Evolutionary conservation across 2,888 invertebrate species (phyloP).

Genomic region (Paralinhomoeus sp.): DNA sequence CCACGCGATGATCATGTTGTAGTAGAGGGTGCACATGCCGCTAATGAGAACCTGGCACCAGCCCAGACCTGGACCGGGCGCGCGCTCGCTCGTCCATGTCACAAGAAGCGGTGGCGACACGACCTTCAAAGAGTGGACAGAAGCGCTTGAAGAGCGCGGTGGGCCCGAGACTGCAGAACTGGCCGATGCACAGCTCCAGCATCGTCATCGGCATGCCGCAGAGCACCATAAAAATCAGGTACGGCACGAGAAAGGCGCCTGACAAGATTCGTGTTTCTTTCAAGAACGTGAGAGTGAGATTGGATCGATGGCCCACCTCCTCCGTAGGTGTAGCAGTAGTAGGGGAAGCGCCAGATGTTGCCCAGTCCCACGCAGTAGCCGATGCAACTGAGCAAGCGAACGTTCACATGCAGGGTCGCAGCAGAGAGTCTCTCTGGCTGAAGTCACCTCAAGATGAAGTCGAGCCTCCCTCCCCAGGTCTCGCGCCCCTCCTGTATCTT

Average conservation of each 20-base stretch:
- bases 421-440: no score
- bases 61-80: no score
- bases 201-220: constrained; percentile 25
- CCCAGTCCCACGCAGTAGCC: constrained; percentile 4
- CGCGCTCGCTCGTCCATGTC: no score
- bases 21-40: no score
- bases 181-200: constrained; percentile 25
- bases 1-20: no score
- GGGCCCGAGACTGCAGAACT: constrained; percentile 25
- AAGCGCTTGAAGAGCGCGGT: constrained; percentile 24
- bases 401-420: no score
- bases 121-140: constrained; percentile 26
- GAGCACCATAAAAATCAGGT: constrained; percentile 19
- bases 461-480: constrained; percentile 49
- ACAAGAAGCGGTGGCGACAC: no score
- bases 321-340: constrained; percentile 30
- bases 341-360: constrained; percentile 5
- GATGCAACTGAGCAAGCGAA: constrained; percentile 30
- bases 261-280: no score
- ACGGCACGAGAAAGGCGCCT: constrained; percentile 26
- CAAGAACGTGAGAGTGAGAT: no score
- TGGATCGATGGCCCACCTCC: constrained; percentile 29
- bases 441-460: constrained; percentile 37
- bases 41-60: no score
- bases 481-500: constrained; percentile 42